These are phyloP conservation scores for Enoplosus armatus DNA, from an alignment of 2,797 vertebrate species.

Conservation along the genomic window DNA sequence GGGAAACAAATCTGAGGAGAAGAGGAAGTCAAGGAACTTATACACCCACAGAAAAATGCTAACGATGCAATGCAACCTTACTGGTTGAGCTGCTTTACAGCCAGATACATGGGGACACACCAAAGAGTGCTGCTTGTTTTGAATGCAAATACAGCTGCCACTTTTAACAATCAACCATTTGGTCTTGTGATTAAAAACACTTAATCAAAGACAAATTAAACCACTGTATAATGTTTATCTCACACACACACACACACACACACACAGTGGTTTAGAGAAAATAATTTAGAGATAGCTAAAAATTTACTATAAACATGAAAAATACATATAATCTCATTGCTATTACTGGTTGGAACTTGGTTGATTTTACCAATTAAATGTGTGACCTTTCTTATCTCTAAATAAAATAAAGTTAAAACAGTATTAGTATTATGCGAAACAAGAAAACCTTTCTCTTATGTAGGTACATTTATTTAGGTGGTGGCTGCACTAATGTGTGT, in stretches of 20 bases:
- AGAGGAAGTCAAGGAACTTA: conserved; percentile 65
- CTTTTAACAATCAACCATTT: conserved; percentile 4
- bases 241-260: too few species aligned
- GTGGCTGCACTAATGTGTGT: accelerated
- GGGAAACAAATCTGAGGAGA: conserved; percentile 56
- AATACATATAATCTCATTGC: not conserved
- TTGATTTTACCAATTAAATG: not conserved
- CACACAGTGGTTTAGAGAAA: too few species aligned
- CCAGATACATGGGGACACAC: conserved; percentile 34
- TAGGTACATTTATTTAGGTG: not conserved
- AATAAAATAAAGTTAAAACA: not conserved
- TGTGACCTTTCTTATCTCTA: not conserved
- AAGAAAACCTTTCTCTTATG: not conserved
- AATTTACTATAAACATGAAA: not conserved
- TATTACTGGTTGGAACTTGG: not conserved
- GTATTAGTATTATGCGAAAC: not conserved
- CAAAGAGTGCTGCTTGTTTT: conserved; percentile 59
- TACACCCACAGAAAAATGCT: conserved; percentile 81
- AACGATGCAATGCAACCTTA: conserved; percentile 78
- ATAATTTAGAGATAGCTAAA: conserved; percentile 1
- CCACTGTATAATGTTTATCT: conserved; percentile 2
- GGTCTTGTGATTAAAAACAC: not conserved
- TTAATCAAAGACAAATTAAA: not conserved
- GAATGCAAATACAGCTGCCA: conserved; percentile 30
- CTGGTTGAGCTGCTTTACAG: conserved; percentile 80